Percentiles rank a stretch among this genome's conserved stretches.
Evolutionary conservation across 2,113 vertebrate species (phyloP).

Genomic region (Tachysurus fulvidraco): DNA sequence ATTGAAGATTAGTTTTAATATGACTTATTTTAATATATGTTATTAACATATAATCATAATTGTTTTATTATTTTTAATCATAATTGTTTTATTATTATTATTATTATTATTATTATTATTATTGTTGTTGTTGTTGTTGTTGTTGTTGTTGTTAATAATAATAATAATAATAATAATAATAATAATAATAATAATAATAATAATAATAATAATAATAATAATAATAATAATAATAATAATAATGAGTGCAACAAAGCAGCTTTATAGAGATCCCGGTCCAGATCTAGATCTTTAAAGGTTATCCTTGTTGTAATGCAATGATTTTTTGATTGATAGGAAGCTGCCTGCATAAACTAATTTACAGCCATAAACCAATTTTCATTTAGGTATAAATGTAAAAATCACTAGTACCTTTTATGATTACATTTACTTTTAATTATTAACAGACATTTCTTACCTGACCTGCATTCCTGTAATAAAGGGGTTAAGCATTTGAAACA

Average conservation of each 20-base stretch:
- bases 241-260: not conserved
- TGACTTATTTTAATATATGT: too few relatives aligned
- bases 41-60: too few relatives aligned
- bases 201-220: too few relatives aligned
- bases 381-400: slow-evolving; percentile 41
- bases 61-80: not conserved
- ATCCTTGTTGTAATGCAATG: not conserved
- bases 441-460: slow-evolving; percentile 1
- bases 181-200: too few relatives aligned
- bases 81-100: not conserved
- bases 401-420: slow-evolving; percentile 14
- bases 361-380: slow-evolving; percentile 11
- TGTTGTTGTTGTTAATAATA: not conserved
- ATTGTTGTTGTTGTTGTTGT: not conserved
- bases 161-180: too few relatives aligned
- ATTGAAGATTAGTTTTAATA: too few relatives aligned
- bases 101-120: not conserved
- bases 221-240: too few relatives aligned
- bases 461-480: not conserved
- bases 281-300: not conserved
- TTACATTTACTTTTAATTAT: slow-evolving; percentile 27
- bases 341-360: not conserved
- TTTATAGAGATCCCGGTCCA: not conserved
- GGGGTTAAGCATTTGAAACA: not conserved
- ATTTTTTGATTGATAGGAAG: not conserved